These are phyloP conservation scores for Ochotona curzoniae DNA, from an alignment of 2,113 vertebrate species.

Conservation along the genomic window DNA sequence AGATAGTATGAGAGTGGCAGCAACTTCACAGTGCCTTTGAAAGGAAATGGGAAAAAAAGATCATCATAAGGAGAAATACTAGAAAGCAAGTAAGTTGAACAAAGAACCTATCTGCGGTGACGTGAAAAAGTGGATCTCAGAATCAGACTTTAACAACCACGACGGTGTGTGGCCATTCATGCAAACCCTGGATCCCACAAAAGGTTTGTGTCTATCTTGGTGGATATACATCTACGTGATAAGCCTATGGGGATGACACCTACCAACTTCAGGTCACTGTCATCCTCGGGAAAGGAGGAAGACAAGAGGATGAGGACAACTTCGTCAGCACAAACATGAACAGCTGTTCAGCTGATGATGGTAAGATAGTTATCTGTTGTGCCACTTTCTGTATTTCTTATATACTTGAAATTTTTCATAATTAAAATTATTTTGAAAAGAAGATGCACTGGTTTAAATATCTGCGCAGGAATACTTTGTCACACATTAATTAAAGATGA, in stretches of 20 bases:
- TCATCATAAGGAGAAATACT: neutral
- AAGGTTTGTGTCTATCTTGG: neutral
- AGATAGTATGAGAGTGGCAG: neutral
- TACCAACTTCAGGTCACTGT: neutral
- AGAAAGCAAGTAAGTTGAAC: neutral
- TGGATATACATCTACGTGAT: neutral
- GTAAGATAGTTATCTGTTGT: neutral
- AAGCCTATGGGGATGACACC: neutral
- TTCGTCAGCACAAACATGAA: neutral
- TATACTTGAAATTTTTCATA: slow-evolving; percentile 50
- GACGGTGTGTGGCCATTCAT: neutral
- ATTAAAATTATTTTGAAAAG: slow-evolving; percentile 47
- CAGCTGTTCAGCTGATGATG: neutral
- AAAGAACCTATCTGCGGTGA: neutral
- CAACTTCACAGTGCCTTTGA: neutral
- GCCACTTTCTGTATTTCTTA: neutral
- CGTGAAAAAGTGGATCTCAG: neutral
- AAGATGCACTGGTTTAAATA: slow-evolving; percentile 68
- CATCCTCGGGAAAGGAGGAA: neutral
- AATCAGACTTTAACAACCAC: neutral
- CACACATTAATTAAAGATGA: slow-evolving; percentile 56
- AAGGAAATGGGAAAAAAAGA: neutral
- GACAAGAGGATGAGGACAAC: fast-evolving
- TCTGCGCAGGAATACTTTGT: slow-evolving; percentile 39
- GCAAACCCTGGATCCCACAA: neutral